phyloP scores from a whole-genome alignment of 2,888 invertebrate genomes.

The Cryptus armator region DNA sequence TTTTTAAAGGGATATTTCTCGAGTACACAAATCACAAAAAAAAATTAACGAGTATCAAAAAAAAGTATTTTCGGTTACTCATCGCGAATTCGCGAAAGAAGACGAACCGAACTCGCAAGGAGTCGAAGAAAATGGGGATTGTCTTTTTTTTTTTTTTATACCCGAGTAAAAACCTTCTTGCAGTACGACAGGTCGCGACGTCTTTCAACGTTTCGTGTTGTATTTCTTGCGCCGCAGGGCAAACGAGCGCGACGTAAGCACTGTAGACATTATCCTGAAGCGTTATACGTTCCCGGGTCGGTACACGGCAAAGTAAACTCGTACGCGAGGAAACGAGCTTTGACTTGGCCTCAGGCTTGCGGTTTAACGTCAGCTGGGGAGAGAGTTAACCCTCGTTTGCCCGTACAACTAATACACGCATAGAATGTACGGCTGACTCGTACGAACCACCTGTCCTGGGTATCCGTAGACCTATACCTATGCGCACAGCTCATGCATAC shows the following conservation, averaged over 20 bases:
- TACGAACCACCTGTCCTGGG: no score
- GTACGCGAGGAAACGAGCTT: conserved; percentile 50
- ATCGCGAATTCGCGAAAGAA: not conserved
- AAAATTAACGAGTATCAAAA: no score
- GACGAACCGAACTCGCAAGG: conserved; percentile 9
- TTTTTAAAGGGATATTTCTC: no score
- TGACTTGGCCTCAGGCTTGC: conserved; percentile 48
- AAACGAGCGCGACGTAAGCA: conserved; percentile 27
- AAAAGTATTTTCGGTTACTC: not conserved
- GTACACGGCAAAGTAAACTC: conserved; percentile 60
- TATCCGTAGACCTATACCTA: no score
- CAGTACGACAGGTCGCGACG: not conserved
- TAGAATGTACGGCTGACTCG: not conserved
- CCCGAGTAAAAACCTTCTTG: conserved; percentile 8
- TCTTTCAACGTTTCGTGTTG: conserved; percentile 16
- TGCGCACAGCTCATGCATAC: no score
- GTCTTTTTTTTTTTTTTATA: not conserved
- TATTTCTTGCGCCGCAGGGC: conserved; percentile 36
- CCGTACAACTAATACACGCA: conserved; percentile 19
- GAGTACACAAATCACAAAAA: no score
- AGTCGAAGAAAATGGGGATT: not conserved
- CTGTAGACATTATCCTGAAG: conserved; percentile 44
- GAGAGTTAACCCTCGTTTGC: not conserved
- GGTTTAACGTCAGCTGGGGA: conserved; percentile 46
- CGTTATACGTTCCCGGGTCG: conserved; percentile 37